Evolutionary conservation across 1,140 invertebrate genomes (phyloP), one percentile per base, ranked within the genome.

Genomic region (Pseudomyrmex sp.): DNA sequence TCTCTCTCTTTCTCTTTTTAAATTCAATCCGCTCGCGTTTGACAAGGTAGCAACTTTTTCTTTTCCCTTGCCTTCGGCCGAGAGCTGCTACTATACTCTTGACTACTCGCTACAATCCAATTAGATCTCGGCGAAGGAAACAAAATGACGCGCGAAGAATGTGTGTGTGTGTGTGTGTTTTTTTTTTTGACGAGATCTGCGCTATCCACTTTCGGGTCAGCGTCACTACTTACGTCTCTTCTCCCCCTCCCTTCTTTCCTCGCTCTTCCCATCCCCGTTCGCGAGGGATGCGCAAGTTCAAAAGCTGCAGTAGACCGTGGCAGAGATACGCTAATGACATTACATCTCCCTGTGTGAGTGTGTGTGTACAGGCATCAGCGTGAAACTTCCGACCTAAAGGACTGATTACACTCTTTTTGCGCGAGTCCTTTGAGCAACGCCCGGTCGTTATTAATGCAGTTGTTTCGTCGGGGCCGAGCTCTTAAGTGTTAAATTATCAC

Each of bases 231-330:
- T 79, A 79, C 15, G 20, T 26, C 9, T 44, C 18, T 26, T 20
- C 23, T 26, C 63, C n/a, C 20, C 12, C 13, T 3, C 13, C 20
- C 20, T 18, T 18, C 20, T 23, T 23, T 26, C 3, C 3, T 26
- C 26, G 26, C 15, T 44, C 7, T 66, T 52, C 4, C 46, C 65
- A 9, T 52, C 48, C 48, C 26, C 26, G 26, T 76, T 86, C 61
- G 74, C 83, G 84, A 83, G 62, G 68, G 85, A 75, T 84, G 88
- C 85, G 87, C 88, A 86, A 91, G 90, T 92, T 93, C 88, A 93
- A 93, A 93, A 93, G 92, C 92, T 92, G 88, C 91, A 93, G 90
- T 84, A 93, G 92, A 92, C 90, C 91, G 90, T 93, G 90, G 90
- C 88, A 90, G 88, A 92, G 91, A 93, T 92, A 93, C 90, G 90